Evolutionary conservation across 2,888 invertebrate genomes (phyloP), one percentile per base, ranked within the genome.

Genomic region (Macrosiphum euphorbiae): DNA sequence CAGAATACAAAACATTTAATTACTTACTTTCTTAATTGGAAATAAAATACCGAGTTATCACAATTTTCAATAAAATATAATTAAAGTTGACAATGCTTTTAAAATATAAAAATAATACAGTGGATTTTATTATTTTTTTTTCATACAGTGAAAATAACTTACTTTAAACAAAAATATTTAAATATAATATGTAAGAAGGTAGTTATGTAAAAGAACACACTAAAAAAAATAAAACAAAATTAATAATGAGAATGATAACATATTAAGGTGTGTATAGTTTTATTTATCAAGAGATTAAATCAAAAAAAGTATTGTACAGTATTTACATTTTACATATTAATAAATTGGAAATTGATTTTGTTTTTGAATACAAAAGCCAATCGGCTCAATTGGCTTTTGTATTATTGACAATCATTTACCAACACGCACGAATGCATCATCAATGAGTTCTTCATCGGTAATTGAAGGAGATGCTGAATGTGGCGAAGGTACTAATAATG

Each of bases 381-480:
- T 0, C 10, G 52, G 67, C 90, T 86, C 67, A 28, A 67, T 1
- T 20, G 90, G 90, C 94, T 90, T 90, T 94, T 94, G 94, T 94
- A 94, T 90, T 52, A 44, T 20, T 86, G 61, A 94, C n/a, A 24
- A 94, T 94, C 92, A 97, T 96, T 98, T 98, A 86, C 97, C 97
- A 95, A 97, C 96, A 20, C 98, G 98, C 92, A 98, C 97, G 90
- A 98, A 96, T 13, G 98, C 98, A 95, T 98, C 98, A 96, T 98
- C 98, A 98, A 98, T 98, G 44, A 98, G 97, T 95, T 98, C 98
- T 96, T 98, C 98, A 95, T 98, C 98, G 88, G 98, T 98, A 95
- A 98, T 97, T 95, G 98, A 97, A 41, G 98, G 98, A 13, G 98
- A 98, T 95, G 97, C 97, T 52, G 97, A 97, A 95, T 96, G 97